Evolutionary conservation across 2,113 vertebrate genomes (phyloP).

Genomic region (Xyrauchen texanus): DNA sequence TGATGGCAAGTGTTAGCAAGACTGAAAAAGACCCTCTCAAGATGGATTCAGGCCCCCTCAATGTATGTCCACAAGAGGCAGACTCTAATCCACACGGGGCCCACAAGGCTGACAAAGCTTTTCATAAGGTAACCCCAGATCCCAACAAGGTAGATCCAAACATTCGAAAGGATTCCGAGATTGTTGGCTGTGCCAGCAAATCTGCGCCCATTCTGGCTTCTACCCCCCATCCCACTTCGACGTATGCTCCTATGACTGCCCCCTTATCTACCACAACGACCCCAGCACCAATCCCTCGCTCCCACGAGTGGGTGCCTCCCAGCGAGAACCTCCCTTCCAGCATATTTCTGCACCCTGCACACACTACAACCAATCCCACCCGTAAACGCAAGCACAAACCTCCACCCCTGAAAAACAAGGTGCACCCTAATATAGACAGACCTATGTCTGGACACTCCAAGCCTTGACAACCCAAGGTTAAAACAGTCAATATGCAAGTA

Average conservation of each 20-base stretch:
- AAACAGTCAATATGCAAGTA: not conserved
- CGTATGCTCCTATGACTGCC: conserved; percentile 40
- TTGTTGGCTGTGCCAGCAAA: conserved; percentile 39
- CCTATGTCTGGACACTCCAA: conserved; percentile 62
- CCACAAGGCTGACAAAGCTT: conserved; percentile 15
- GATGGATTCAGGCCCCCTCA: conserved; percentile 13
- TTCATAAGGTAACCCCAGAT: conserved; percentile 8
- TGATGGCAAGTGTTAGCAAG: not conserved
- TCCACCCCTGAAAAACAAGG: conserved; percentile 83
- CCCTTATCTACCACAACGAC: conserved; percentile 41
- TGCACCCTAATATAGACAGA: conserved; percentile 79
- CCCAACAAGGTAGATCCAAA: conserved; percentile 36
- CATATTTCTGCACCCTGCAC: conserved; percentile 72
- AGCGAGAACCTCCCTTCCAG: conserved; percentile 62
- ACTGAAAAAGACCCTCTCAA: conserved; percentile 25
- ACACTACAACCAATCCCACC: conserved; percentile 73
- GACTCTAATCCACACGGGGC: not conserved
- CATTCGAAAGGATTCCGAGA: conserved; percentile 24
- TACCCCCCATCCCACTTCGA: conserved; percentile 21
- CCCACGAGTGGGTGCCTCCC: conserved; percentile 48
- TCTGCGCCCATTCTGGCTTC: not conserved
- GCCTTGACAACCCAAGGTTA: conserved; percentile 50
- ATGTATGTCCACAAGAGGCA: not conserved
- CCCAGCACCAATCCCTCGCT: conserved; percentile 45
- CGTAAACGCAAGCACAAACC: conserved; percentile 79